Evolutionary conservation across 2,888 invertebrate genomes (phyloP).

Genomic region (Diaprepes abbreviatus): DNA sequence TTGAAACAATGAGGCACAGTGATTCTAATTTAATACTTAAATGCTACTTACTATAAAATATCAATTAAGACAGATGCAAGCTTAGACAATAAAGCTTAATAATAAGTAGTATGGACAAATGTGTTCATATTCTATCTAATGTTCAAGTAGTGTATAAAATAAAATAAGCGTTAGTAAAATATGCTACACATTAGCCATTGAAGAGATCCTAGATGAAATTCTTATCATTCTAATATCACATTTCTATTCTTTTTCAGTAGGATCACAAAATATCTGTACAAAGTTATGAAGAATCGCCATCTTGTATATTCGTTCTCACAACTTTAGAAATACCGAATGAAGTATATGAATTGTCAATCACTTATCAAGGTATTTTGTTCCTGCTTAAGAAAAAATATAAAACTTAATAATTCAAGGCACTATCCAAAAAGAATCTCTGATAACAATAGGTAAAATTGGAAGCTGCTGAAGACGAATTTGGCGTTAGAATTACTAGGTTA

Average conservation of each 20-base stretch:
- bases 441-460: too few species aligned
- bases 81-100: background rate
- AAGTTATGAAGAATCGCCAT: background rate
- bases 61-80: background rate
- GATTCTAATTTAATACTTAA: too few species aligned
- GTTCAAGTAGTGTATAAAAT: background rate
- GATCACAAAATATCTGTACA: slow-evolving; percentile 40
- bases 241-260: slow-evolving; percentile 51
- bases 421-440: too few species aligned
- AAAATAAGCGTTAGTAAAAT: slow-evolving; percentile 18
- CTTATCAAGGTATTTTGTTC: too few species aligned
- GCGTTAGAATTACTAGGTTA: too few species aligned
- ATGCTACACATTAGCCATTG: slow-evolving; percentile 35
- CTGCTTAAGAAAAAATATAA: too few species aligned
- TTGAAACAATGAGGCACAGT: slow-evolving; percentile 11
- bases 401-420: too few species aligned
- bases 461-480: too few species aligned
- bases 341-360: too few species aligned
- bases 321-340: background rate
- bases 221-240: slow-evolving; percentile 47
- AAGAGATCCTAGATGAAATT: slow-evolving; percentile 50
- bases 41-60: background rate
- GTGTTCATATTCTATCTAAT: slow-evolving; percentile 31
- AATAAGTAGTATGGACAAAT: slow-evolving; percentile 13
- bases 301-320: slow-evolving; percentile 1